Percentiles rank a stretch among this genome's conserved stretches.
These are phyloP conservation scores for Lepus americanus DNA, from an alignment of 2,113 vertebrate genomes.

Conservation along the genomic window DNA sequence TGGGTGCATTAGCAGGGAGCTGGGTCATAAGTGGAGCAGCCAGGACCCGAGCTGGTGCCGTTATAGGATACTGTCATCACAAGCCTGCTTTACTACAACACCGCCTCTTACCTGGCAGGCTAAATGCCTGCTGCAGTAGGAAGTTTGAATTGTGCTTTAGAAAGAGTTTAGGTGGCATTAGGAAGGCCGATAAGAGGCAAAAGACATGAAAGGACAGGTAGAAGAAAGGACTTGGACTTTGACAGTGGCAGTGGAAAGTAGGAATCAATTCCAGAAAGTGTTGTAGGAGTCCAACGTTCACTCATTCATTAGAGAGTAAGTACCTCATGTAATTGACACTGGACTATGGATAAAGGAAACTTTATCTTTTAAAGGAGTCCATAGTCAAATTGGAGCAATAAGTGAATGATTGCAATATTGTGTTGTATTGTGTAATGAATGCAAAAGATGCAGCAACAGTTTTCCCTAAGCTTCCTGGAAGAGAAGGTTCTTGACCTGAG, in stretches of 20 bases:
- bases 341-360: background rate
- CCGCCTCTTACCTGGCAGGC: too few species aligned
- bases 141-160: background rate
- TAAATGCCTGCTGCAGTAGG: too few species aligned
- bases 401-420: background rate
- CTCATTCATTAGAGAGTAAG: background rate
- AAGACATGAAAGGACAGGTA: background rate
- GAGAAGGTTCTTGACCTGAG: conserved; percentile 1
- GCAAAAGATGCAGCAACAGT: background rate
- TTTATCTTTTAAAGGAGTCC: conserved; percentile 29
- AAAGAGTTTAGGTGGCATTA: background rate
- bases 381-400: background rate
- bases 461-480: conserved; percentile 25
- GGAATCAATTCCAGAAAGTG: background rate
- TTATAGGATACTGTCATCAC: too few species aligned
- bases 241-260: background rate
- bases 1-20: too few species aligned
- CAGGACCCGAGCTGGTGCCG: too few species aligned
- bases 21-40: too few species aligned
- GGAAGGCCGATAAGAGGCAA: background rate
- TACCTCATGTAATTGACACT: background rate
- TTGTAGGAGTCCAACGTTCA: background rate
- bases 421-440: background rate
- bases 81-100: too few species aligned
- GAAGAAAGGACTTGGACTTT: background rate